Conservation (phyloP, 2,797 vertebrate genomes). For the Enteromius unitaeniatus region DNA sequence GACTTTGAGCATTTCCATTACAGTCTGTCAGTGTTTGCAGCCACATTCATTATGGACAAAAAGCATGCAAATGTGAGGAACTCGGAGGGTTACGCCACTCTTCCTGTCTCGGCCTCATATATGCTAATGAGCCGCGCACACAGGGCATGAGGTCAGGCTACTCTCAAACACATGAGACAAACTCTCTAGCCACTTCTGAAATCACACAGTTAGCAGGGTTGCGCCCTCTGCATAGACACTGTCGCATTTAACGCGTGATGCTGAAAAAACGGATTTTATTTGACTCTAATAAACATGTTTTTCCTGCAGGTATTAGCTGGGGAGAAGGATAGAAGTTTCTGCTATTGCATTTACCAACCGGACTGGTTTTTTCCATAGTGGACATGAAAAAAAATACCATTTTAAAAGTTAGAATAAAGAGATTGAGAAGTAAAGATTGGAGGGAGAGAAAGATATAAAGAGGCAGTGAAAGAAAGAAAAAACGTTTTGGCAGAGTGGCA, state of each 20-base stretch:
- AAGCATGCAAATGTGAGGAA: slow-evolving; percentile 80
- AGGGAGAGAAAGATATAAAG: slow-evolving; percentile 60
- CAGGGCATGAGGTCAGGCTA: slow-evolving; percentile 70
- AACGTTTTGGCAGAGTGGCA: slow-evolving; percentile 41
- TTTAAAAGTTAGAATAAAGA: slow-evolving; percentile 55
- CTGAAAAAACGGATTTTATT: slow-evolving; percentile 12
- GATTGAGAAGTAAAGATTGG: slow-evolving; percentile 61
- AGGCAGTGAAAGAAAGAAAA: slow-evolving; percentile 50
- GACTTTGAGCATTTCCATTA: slow-evolving; percentile 80
- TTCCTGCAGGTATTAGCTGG: slow-evolving; percentile 11
- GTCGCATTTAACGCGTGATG: not conserved
- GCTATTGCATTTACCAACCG: not conserved
- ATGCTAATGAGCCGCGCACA: slow-evolving; percentile 78
- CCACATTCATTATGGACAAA: slow-evolving; percentile 79
- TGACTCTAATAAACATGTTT: slow-evolving; percentile 12
- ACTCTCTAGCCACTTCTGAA: slow-evolving; percentile 46
- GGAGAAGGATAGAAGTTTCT: not conserved
- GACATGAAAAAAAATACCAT: not conserved
- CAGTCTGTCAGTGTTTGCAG: slow-evolving; percentile 79
- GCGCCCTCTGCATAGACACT: not conserved
- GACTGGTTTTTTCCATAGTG: not conserved
- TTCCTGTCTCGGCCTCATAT: slow-evolving; percentile 75
- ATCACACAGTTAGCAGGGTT: slow-evolving; percentile 7
- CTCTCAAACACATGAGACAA: slow-evolving; percentile 67
- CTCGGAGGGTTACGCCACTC: slow-evolving; percentile 76